Conservation (phyloP, 2,888 invertebrate genomes). For the Agelastica alni region DNA sequence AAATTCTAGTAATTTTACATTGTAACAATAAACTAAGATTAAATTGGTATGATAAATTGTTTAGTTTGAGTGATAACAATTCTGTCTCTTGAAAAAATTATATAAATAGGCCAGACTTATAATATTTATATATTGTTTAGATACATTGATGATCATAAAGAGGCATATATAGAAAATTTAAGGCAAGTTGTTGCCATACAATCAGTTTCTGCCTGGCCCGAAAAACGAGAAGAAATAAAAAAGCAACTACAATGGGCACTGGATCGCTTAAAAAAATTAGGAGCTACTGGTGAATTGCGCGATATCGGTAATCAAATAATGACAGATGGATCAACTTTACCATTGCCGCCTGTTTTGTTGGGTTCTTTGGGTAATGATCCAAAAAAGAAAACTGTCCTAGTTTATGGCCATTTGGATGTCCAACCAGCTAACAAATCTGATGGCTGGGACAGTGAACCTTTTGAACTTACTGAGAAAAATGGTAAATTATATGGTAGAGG, state of each 20-base stretch:
- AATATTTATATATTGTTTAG: no score
- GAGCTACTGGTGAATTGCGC: conserved; percentile 40
- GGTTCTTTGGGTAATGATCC: conserved; percentile 80
- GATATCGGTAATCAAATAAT: conserved; percentile 75
- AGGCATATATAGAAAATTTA: conserved; percentile 75
- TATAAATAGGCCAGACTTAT: no score
- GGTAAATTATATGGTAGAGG: conserved; percentile 89
- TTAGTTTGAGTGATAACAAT: no score
- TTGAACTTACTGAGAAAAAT: conserved; percentile 83
- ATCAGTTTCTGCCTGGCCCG: conserved; percentile 90
- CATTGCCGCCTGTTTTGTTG: conserved; percentile 84
- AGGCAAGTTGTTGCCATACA: conserved; percentile 87
- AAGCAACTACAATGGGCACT: conserved; percentile 69
- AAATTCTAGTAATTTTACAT: no score
- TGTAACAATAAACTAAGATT: no score
- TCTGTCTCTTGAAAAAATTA: no score
- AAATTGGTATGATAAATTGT: no score
- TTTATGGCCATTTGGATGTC: conserved; percentile 98
- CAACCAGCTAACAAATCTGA: conserved; percentile 92
- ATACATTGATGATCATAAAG: conserved; percentile 76
- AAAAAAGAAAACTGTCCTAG: conserved; percentile 87
- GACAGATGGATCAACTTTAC: conserved; percentile 71
- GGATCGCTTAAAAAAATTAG: conserved; percentile 35
- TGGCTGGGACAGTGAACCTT: conserved; percentile 96
- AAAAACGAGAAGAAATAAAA: conserved; percentile 77